Base-by-base conservation (phyloP, 2,113 vertebrate species). In the Ciconia maguari region DNA sequence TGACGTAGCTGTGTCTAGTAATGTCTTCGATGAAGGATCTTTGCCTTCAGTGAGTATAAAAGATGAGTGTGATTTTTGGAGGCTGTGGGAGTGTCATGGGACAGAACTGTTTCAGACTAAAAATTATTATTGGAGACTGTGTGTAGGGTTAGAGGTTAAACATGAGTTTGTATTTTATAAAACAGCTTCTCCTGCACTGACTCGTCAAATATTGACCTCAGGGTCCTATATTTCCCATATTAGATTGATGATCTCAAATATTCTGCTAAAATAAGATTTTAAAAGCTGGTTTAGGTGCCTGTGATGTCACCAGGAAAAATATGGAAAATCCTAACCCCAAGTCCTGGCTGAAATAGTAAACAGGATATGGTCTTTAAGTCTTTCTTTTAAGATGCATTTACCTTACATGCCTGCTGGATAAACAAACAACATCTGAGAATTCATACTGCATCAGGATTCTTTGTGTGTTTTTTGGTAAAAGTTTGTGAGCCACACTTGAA, bases 301-400 rank as follows among this genome's bases (percentile, higher is more conserved):
- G 61, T 79, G 77, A 79, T 80, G 52, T 62, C 78, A 92, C 48
- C 41, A 80, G 78, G 12, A 76, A 89, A 75, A 92, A 65, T 44
- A 76, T 9, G 34, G 68, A 87, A 90, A 90, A 71, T 51, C 38
- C 36, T 71, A 84, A 89, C 52, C 51, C 15, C 26, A 61, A 30
- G 29, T 62, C 65, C 62, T 96, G 68, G 16, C 54, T 72, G 65
- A 72, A 82, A 54, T 19, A 82, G 55, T 44, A 71, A 91, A 51
- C n/a, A 77, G 22, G 36, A 65, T 57, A 69, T 6, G 13, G 34
- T n/a, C 78, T 55, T n/a, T 83, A 89, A 64, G 68, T 64, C 24
- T 93, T 65, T 72, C 32, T 89, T 90, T 75, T 71, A 76, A 87
- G 41, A 68, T 44, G 14, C 24, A 71, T 78, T 94, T 92, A 72